phyloP scores from a whole-genome alignment of 2,113 vertebrate species.

The Pantherophis guttatus region DNA sequence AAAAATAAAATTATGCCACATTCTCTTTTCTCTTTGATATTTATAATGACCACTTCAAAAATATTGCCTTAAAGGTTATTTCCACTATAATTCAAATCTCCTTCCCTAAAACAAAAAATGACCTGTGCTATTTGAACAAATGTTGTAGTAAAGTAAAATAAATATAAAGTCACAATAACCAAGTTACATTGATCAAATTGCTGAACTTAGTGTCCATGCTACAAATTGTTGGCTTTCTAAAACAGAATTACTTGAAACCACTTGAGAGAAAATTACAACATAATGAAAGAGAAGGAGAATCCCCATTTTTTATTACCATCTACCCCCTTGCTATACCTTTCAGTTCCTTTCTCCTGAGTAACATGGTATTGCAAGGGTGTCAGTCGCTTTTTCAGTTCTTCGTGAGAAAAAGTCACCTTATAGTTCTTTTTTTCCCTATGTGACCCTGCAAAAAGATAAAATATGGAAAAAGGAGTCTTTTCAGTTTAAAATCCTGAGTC shows the following conservation, averaged over 20 bases:
- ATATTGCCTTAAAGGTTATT: constrained; percentile 70
- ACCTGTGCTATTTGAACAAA: constrained; percentile 76
- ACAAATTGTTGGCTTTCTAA: constrained; percentile 60
- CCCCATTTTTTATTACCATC: constrained; percentile 23
- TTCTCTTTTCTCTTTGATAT: constrained; percentile 69
- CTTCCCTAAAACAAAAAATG: constrained; percentile 61
- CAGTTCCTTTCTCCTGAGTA: constrained; percentile 96
- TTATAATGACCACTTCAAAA: constrained; percentile 83
- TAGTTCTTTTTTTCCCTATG: constrained; percentile 86
- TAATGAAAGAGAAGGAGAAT: constrained; percentile 7
- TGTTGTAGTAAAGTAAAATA: constrained; percentile 76
- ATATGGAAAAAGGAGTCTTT: constrained; percentile 65
- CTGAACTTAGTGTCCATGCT: constrained; percentile 48
- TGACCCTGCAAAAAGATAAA: constrained; percentile 81
- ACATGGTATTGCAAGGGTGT: constrained; percentile 92
- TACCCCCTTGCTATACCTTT: constrained; percentile 78
- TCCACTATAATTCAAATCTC: constrained; percentile 72
- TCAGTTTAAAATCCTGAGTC: constrained; percentile 69
- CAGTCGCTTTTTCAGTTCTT: constrained; percentile 90
- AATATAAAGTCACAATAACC: constrained; percentile 67
- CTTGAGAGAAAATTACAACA: constrained; percentile 18
- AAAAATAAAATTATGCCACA: constrained; percentile 81
- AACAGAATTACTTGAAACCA: constrained; percentile 45
- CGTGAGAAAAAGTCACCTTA: constrained; percentile 85
- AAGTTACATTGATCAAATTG: constrained; percentile 55